Conservation (phyloP, 2,797 vertebrate species). For the Crax fasciolata region DNA sequence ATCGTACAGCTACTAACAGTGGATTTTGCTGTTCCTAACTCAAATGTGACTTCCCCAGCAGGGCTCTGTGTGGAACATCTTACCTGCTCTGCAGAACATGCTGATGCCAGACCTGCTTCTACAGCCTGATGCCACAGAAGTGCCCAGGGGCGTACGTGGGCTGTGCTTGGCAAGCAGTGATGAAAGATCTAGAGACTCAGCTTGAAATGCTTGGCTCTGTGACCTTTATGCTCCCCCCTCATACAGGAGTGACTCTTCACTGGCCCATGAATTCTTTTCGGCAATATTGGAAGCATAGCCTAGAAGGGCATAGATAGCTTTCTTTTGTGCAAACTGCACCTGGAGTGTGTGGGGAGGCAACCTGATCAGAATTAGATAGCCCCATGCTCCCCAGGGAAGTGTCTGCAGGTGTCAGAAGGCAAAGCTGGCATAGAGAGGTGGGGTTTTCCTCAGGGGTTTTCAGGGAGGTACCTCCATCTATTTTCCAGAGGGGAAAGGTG, state of each 20-base stretch:
- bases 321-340: neutral
- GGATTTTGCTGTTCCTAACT: neutral
- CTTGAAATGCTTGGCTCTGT: fast-evolving
- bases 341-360: neutral
- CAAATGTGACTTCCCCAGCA: neutral
- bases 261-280: neutral
- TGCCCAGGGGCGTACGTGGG: neutral
- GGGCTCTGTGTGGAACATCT: neutral
- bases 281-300: neutral
- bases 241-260: neutral
- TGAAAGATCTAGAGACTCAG: neutral
- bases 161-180: fast-evolving
- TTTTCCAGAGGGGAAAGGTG: neutral
- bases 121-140: neutral
- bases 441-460: neutral
- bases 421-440: neutral
- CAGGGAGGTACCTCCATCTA: neutral
- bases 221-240: too few relatives aligned
- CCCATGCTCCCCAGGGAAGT: neutral
- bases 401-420: neutral
- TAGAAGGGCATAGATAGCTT: neutral
- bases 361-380: neutral
- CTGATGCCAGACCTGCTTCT: neutral
- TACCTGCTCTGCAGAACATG: neutral
- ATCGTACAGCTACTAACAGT: neutral